Base-by-base conservation (phyloP, 2,888 invertebrate genomes). In the Hyles lineata region DNA sequence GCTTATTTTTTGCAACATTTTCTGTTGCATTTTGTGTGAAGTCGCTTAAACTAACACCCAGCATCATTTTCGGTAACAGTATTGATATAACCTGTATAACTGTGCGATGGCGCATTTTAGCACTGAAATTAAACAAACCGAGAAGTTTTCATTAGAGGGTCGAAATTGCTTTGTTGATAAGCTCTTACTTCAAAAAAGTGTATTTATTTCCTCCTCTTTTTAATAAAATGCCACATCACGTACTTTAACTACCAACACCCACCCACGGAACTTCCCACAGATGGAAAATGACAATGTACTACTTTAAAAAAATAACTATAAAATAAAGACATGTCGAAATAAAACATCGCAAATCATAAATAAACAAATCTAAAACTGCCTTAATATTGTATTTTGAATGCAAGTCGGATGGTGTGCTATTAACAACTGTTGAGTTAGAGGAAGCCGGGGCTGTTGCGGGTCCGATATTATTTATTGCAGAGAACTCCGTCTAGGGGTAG, bases 401-500 rank as follows among this genome's bases (percentile, higher is more conserved):
- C 43, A 43, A 43, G 43, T 43, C 43, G 2, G 43, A 43, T 55
- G n/a, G 55, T 5, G 55, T 55, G 6, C 5, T 55, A 55, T n/a
- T 55, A 55, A 55, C 17, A 55, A 19, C n/a, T 7, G n/a, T 55
- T 19, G 19, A 55, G 55, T 15, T 43, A 11, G 15, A 43, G 50
- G 63, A 11, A 50, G 6, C 15, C 15, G 7, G 55, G 35, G 23
- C 50, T 15, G 23, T 50, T 23, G 7, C 21, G 21, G 67, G 43
- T 17, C 43, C 50, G 50, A n/a, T 67, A 43, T 67, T 67, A 50
- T 67, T 50, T 67, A n/a, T 67, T 63, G 43, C 23, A 50, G 50
- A 21, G 43, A 23, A 15, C 43, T 23, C 50, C 5, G 55, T 17
- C n/a, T n/a, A 43, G 43, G 23, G 43, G 67, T 67, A 67, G 67